Evolutionary conservation across 2,888 invertebrate genomes (phyloP).

Genomic region (Caenorhabditis becei): DNA sequence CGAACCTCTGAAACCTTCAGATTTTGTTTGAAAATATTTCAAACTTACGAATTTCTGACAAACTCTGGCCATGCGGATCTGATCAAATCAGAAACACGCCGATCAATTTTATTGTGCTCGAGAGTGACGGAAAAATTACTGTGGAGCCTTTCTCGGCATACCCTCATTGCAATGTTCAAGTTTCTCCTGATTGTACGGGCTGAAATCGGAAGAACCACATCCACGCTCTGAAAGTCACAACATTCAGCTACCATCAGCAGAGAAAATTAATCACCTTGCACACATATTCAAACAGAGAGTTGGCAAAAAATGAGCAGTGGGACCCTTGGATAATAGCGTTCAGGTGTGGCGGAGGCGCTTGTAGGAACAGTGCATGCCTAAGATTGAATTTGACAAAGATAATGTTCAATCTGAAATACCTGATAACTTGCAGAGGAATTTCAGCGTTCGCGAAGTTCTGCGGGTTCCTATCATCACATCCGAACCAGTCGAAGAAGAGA

Average conservation of each 20-base stretch:
- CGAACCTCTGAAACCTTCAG: background rate
- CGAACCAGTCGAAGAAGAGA: slow-evolving; percentile 93
- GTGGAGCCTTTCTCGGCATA: slow-evolving; percentile 31
- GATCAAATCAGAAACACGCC: slow-evolving; percentile 61
- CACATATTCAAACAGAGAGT: slow-evolving; percentile 62
- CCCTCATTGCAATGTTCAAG: slow-evolving; percentile 50
- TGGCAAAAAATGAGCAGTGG: slow-evolving; percentile 51
- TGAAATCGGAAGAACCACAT: slow-evolving; percentile 14
- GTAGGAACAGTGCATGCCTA: slow-evolving; percentile 53
- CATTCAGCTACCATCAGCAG: background rate
- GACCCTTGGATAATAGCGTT: slow-evolving; percentile 44
- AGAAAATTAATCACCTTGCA: slow-evolving; percentile 42
- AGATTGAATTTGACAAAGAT: no score
- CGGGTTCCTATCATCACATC: slow-evolving; percentile 46
- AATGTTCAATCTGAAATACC: slow-evolving; percentile 23
- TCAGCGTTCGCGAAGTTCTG: slow-evolving; percentile 31
- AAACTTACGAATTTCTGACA: slow-evolving; percentile 40
- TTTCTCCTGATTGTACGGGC: slow-evolving; percentile 33
- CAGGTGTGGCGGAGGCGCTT: slow-evolving; percentile 25
- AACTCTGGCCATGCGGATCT: slow-evolving; percentile 66
- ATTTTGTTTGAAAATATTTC: background rate
- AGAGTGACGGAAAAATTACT: slow-evolving; percentile 45
- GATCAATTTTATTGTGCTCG: slow-evolving; percentile 68
- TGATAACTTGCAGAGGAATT: slow-evolving; percentile 36
- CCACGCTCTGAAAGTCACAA: slow-evolving; percentile 34